Evolutionary conservation across 2,113 vertebrate genomes (phyloP).

Genomic region (Tichodroma muraria): DNA sequence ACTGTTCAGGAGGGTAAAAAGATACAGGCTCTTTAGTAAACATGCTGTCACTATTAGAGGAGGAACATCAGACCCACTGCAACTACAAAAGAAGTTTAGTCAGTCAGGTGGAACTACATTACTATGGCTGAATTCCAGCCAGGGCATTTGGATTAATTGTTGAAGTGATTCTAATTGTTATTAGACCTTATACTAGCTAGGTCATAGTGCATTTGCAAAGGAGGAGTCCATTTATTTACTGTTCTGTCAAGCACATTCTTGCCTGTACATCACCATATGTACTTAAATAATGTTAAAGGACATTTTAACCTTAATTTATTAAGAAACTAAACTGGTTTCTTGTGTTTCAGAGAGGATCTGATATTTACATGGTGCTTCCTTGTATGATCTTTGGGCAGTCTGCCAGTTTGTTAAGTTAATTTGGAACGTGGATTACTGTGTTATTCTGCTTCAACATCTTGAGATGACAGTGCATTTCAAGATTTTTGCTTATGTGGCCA

Average conservation of each 20-base stretch:
- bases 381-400: neutral
- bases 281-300: neutral
- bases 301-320: neutral
- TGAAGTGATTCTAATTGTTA: neutral
- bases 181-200: neutral
- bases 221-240: neutral
- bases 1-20: neutral
- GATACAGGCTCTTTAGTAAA: neutral
- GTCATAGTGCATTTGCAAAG: neutral
- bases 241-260: neutral
- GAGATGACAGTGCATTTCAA: neutral
- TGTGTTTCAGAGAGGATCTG: neutral
- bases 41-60: fast-evolving
- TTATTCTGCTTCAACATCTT: neutral
- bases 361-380: neutral
- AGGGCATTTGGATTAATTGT: neutral
- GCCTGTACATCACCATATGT: neutral
- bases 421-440: neutral
- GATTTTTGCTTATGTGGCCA: neutral
- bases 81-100: neutral
- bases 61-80: neutral
- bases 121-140: neutral
- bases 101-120: neutral
- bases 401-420: neutral
- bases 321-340: neutral